Evolutionary conservation across 2,888 invertebrate species (phyloP).

Genomic region (Ennomos erosarius): DNA sequence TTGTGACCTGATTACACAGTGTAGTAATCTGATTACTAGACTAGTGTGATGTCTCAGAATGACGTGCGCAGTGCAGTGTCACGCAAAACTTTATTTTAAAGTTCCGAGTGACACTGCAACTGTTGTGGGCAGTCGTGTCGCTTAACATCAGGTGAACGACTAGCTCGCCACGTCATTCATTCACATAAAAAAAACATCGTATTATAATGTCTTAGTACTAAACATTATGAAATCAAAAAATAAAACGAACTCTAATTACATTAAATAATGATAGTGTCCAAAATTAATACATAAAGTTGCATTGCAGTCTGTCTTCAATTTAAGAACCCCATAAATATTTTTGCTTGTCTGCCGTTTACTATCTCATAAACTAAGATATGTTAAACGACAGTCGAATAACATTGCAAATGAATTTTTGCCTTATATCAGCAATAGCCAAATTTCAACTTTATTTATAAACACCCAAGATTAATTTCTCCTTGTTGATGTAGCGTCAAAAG

Average conservation of each 20-base stretch:
- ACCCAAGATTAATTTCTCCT: conserved; percentile 49
- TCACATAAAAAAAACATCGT: too few species aligned
- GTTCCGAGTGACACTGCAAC: too few species aligned
- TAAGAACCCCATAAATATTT: conserved; percentile 70
- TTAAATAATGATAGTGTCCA: neutral
- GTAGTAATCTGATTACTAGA: too few species aligned
- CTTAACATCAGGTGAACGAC: too few species aligned
- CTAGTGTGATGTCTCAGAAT: too few species aligned
- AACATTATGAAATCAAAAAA: neutral
- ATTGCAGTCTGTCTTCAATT: conserved; percentile 60
- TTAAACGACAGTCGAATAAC: conserved; percentile 72
- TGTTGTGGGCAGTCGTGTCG: too few species aligned
- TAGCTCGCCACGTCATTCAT: too few species aligned
- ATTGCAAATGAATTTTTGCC: conserved; percentile 72
- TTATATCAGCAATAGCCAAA: conserved; percentile 32
- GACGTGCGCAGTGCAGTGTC: too few species aligned
- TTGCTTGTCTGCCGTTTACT: conserved; percentile 61
- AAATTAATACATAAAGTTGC: conserved; percentile 49
- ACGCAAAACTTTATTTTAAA: too few species aligned
- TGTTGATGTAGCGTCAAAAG: conserved; percentile 52
- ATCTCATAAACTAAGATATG: conserved; percentile 76
- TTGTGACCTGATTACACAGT: too few species aligned
- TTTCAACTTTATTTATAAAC: conserved; percentile 42
- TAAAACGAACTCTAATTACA: neutral
- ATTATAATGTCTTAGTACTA: too few species aligned